These are phyloP conservation scores for Xylocopa sonorina DNA, from an alignment of 1,140 invertebrate species.

Conservation along the genomic window DNA sequence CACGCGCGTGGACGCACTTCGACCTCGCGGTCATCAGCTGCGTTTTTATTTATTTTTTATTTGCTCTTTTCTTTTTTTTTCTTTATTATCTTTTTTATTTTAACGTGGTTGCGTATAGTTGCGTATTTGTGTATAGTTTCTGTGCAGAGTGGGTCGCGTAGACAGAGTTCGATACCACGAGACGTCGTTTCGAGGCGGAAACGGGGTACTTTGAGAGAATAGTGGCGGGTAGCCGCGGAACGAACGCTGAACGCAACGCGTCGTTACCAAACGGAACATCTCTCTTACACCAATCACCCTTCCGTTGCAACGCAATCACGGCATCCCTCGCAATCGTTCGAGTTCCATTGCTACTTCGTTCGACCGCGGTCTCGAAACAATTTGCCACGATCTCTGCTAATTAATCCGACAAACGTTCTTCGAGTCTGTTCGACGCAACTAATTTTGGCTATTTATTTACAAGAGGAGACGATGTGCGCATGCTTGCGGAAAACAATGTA, in stretches of 20 bases:
- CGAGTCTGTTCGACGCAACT: not conserved
- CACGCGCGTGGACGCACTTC: constrained; percentile 18
- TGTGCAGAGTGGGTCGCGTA: not conserved
- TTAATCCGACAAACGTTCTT: not conserved
- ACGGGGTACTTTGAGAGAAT: too few relatives aligned
- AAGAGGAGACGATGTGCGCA: constrained; percentile 24
- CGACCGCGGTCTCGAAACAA: not conserved
- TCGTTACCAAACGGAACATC: too few relatives aligned
- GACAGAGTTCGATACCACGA: not conserved
- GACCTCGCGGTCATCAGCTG: not conserved
- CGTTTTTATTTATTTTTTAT: too few relatives aligned
- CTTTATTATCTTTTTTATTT: too few relatives aligned
- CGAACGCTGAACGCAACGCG: too few relatives aligned
- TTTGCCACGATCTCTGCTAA: too few relatives aligned
- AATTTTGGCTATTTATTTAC: constrained; percentile 53
- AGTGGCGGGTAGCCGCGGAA: too few relatives aligned
- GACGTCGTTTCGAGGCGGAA: too few relatives aligned
- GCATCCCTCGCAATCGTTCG: not conserved
- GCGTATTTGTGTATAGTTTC: not conserved
- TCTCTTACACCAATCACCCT: not conserved
- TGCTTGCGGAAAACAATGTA: constrained; percentile 31
- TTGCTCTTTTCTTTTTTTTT: too few relatives aligned
- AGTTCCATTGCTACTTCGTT: not conserved
- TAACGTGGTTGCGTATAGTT: not conserved
- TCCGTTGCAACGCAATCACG: too few relatives aligned